Evolutionary conservation across 2,113 vertebrate species (phyloP).

Genomic region (Poeciliopsis retropinna): DNA sequence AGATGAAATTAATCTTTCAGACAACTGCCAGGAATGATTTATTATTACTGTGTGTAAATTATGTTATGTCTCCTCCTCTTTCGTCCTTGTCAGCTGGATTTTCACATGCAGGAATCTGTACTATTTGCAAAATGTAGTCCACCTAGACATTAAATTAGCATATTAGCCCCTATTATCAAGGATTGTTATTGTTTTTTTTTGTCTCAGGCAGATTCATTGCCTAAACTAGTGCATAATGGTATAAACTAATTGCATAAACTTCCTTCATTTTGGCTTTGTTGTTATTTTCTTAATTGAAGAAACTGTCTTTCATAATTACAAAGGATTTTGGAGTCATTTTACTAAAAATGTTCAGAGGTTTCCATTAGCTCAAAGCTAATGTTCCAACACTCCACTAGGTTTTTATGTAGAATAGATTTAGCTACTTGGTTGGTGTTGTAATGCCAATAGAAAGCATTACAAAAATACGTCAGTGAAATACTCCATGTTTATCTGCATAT

Average conservation of each 20-base stretch:
- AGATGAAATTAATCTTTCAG: slow-evolving; percentile 63
- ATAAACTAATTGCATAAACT: background rate
- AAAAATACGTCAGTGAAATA: slow-evolving; percentile 15
- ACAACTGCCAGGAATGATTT: slow-evolving; percentile 55
- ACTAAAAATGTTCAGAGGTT: slow-evolving; percentile 3
- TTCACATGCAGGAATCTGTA: background rate
- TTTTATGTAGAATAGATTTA: background rate
- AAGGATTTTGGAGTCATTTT: slow-evolving; percentile 16
- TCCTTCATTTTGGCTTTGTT: background rate
- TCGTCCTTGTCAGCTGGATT: background rate
- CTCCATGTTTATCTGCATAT: background rate
- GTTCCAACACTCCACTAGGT: slow-evolving; percentile 12
- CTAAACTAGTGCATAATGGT: background rate
- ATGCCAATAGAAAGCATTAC: slow-evolving; percentile 18
- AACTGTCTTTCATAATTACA: slow-evolving; percentile 12
- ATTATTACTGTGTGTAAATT: slow-evolving; percentile 29
- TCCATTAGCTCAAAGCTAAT: slow-evolving; percentile 17
- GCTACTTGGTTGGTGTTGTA: slow-evolving; percentile 4
- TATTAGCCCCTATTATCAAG: background rate
- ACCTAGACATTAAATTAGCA: background rate
- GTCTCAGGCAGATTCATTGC: background rate
- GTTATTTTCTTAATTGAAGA: background rate
- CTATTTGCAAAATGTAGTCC: background rate
- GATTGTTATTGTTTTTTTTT: background rate
- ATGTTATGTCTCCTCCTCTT: background rate